A percentile compares a stretch with the other conserved stretches of the same genome.
Conservation (phyloP, 53 echinoderm and acorn worm species). For the Holothuria scabra region DNA sequence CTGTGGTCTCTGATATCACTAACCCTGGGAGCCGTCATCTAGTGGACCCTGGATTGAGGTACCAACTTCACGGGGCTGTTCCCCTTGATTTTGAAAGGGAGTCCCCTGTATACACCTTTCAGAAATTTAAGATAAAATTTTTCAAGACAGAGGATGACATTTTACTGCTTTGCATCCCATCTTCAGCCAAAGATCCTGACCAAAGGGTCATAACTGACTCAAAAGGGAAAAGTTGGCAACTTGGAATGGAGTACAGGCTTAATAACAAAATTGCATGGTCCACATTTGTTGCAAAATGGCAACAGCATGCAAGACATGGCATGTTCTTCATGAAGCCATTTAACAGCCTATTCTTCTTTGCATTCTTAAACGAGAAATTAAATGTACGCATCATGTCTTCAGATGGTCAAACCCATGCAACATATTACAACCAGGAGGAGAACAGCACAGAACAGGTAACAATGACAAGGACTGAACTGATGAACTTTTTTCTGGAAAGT, state of each 20-base stretch:
- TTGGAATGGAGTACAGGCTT: neutral
- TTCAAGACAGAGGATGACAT: neutral
- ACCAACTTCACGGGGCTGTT: neutral
- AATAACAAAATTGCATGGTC: neutral
- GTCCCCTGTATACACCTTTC: conserved; percentile 12
- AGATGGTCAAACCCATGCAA: neutral
- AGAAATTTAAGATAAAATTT: conserved; percentile 22
- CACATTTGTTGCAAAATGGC: neutral
- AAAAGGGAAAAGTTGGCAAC: neutral
- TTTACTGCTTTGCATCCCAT: neutral
- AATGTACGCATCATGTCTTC: neutral
- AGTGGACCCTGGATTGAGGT: conserved; percentile 16
- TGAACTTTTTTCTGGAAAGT: neutral
- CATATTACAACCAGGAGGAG: neutral
- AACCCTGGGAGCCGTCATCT: conserved; percentile 33
- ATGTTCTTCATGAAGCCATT: neutral
- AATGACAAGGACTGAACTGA: conserved; percentile 1
- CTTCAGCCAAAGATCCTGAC: neutral
- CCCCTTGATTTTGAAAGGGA: conserved; percentile 35
- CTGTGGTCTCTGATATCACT: conserved; percentile 6
- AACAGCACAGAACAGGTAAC: neutral
- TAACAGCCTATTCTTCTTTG: conserved; percentile 4
- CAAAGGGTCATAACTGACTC: conserved; percentile 14
- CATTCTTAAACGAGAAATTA: neutral
- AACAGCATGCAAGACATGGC: neutral